Evolutionary conservation across 1,140 invertebrate species (phyloP), one percentile per base, ranked within the genome.

Genomic region (Hetaerina americana): DNA sequence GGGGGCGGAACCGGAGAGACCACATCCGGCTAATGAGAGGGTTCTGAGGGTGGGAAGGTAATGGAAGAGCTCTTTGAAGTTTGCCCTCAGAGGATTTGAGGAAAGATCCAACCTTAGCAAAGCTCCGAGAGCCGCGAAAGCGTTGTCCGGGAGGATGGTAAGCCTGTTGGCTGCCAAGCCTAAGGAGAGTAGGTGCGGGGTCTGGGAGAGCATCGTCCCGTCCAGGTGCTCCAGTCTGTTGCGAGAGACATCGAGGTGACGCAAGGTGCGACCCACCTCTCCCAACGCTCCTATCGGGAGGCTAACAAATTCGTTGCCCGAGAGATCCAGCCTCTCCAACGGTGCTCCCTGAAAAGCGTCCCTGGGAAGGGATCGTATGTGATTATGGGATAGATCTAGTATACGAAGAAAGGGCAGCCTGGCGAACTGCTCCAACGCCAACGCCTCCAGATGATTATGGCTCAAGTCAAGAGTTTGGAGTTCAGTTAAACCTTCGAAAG

Each of bases 21-120:
- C 90, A 78, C 90, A 89, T 78, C 86, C 87, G 66, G 88, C 87
- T 74, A 95, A 80, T 78, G 88, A 89, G 70, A 95, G 84, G 77
- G 88, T 84, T 77, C 90, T 87, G 27, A 95, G 82, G 74, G 90
- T 89, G 28, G 91, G 92, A 18, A 93, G 85, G 79, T 94, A 93
- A 77, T 94, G 90, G 76, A 94, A 93, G n/a, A 95, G 83, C 79
- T 95, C 92, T 76, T 93, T 93, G 77, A 93, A 92, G 80, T 95
- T 95, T 57, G 92, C 91, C 74, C 92, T 87, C 0, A 92, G 79
- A n/a, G 85, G 83, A 80, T 96, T 96, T 70, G 86, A 87, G 31
- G 91, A 91, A 1, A 96, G 81, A 79, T 95, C 91, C 71, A 96
- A 80, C 74, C 86, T 87, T 66, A 92, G 85, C 27, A 96, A 82